A percentile compares a stretch with the other conserved stretches of the same genome.
Evolutionary conservation across 1,140 invertebrate genomes (phyloP).

Genomic region (Papilio polytes): DNA sequence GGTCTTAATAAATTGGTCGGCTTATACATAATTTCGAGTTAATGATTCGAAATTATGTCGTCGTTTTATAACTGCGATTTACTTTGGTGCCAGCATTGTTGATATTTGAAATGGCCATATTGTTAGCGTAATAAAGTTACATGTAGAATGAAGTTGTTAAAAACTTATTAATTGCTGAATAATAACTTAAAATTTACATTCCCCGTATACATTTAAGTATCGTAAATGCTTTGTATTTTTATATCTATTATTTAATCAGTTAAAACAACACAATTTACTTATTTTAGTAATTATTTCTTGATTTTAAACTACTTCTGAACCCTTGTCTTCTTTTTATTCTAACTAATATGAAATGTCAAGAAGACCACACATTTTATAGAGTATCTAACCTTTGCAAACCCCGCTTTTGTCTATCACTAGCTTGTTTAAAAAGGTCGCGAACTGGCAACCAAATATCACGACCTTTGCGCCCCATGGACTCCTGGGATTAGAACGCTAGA

Average conservation of each 20-base stretch:
- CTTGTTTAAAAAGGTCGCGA: constrained; percentile 30
- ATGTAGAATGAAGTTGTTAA: constrained; percentile 14
- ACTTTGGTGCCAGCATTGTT: background rate
- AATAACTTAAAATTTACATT: background rate
- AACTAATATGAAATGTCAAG: background rate
- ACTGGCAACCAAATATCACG: constrained; percentile 30
- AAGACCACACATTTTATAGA: constrained; percentile 21
- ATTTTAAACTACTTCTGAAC: background rate
- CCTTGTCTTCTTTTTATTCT: background rate
- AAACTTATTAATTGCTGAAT: constrained; percentile 4
- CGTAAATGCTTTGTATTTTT: background rate
- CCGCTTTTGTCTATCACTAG: constrained; percentile 1
- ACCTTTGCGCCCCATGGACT: constrained; percentile 1
- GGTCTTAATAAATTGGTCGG: constrained; percentile 14
- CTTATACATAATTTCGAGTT: constrained; percentile 9
- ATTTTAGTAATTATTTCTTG: background rate
- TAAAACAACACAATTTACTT: background rate
- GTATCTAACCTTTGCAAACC: constrained; percentile 5
- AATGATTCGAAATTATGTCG: constrained; percentile 27
- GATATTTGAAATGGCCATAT: background rate
- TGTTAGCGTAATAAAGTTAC: constrained; percentile 3
- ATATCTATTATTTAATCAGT: too few relatives aligned
- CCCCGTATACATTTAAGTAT: background rate
- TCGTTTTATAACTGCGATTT: constrained; percentile 16
- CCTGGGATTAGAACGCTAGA: constrained; percentile 21